These are phyloP conservation scores for Aphelenchoides fujianensis DNA, from an alignment of 1,140 invertebrate genomes.

Conservation along the genomic window DNA sequence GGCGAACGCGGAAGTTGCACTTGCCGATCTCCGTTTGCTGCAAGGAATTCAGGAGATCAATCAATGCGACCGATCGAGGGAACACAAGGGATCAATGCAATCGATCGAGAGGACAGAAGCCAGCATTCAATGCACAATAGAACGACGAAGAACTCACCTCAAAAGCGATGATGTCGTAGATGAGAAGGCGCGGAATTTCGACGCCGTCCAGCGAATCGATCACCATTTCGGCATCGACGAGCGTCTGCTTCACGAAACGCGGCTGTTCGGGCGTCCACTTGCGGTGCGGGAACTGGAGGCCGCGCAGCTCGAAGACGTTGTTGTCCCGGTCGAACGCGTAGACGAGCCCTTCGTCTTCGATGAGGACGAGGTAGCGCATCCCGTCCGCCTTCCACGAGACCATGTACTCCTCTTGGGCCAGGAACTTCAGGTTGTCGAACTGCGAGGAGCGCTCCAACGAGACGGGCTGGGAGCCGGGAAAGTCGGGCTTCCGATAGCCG, in stretches of 20 bases:
- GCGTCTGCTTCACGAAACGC: slow-evolving; percentile 68
- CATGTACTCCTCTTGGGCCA: slow-evolving; percentile 79
- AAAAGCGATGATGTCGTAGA: slow-evolving; percentile 88
- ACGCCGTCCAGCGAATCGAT: slow-evolving; percentile 78
- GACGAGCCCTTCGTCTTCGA: slow-evolving; percentile 77
- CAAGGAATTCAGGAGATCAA: slow-evolving; percentile 13
- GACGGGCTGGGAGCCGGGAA: slow-evolving; percentile 93
- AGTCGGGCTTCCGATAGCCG: slow-evolving; percentile 69
- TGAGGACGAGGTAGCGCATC: slow-evolving; percentile 93
- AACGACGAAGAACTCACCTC: slow-evolving; percentile 66
- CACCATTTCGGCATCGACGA: slow-evolving; percentile 93
- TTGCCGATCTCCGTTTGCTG: slow-evolving; percentile 75
- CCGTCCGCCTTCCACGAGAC: slow-evolving; percentile 99
- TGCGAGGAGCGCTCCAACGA: slow-evolving; percentile 75
- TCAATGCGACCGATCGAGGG: too few species aligned
- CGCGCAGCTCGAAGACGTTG: slow-evolving; percentile 81
- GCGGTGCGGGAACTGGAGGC: slow-evolving; percentile 75
- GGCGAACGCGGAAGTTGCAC: slow-evolving; percentile 74
- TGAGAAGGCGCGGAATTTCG: slow-evolving; percentile 76
- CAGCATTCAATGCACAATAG: too few species aligned
- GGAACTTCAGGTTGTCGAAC: slow-evolving; percentile 73
- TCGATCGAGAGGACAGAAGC: too few species aligned
- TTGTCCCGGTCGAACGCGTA: slow-evolving; percentile 94
- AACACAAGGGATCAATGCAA: too few species aligned
- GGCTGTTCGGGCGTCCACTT: too few species aligned